Evolutionary conservation across 2,113 vertebrate species (phyloP), one percentile per base, ranked within the genome.

Genomic region (Nerophis ophidion): DNA sequence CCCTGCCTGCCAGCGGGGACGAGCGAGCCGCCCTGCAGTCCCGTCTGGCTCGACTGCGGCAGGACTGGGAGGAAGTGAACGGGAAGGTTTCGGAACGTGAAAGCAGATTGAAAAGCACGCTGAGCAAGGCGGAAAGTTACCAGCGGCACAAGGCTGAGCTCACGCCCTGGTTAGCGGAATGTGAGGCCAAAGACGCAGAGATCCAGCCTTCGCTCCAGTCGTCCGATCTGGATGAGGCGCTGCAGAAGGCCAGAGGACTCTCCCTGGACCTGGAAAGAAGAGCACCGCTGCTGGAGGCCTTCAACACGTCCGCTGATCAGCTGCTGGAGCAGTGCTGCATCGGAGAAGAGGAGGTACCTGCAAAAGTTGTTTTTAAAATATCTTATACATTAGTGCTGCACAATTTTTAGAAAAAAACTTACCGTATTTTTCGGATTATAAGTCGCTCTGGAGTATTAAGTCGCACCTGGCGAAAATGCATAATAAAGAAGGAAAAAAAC

Each of bases 61-160:
- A 87, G 0, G 93, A 96, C 70, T 99, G 97, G 97, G 94, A 96
- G 26, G 86, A 88, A 19, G 79, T 97, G 47, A 94, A 91, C 83
- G 93, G 86, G 14, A 86, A 82, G 19, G 79, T 90, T 42, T 71
- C 88, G 0, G 90, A 95, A 6, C 90, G 90, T 1, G 92, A 93
- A 48, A 66, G 69, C 7, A 86, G 66, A 38, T 87, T 99, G 34
- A 94, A 93, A 79, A 92, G 89, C 72, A 94, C 92, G 5, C 64
- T 97, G 79, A 85, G 88, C 79, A 94, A 93, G 66, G 95, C 95
- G 9, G 92, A 94, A 63, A 90, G 92, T 54, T 98, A 95, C 71
- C 90, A 90, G 40, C 91, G 92, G 84, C 91, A 95, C 15, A 74
- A 82, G 0, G 84, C 90, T 11, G 93, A 96, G 66, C 91, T 99